phyloP scores from a whole-genome alignment of 2,888 invertebrate species.

The Stenolophus ochropezus region DNA sequence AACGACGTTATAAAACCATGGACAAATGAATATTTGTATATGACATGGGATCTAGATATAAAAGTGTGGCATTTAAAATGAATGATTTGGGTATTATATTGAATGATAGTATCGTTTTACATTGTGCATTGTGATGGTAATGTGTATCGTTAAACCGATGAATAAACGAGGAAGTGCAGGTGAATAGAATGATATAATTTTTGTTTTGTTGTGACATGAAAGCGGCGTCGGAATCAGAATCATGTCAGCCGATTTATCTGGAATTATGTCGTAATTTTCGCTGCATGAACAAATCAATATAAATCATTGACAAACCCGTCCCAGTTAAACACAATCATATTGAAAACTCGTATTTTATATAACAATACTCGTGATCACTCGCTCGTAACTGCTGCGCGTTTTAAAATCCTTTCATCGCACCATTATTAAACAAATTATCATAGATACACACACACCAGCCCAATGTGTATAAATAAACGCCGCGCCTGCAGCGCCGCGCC shows the following conservation, averaged over 20 bases:
- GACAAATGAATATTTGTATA: not conserved
- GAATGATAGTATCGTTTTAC: not conserved
- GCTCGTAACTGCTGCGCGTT: slow-evolving; percentile 52
- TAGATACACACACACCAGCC: slow-evolving; percentile 51
- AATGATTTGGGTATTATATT: not conserved
- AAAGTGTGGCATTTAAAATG: not conserved
- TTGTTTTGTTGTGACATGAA: slow-evolving; percentile 48
- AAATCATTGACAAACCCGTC: slow-evolving; percentile 45
- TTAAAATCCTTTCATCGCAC: slow-evolving; percentile 54
- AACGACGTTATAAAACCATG: not conserved
- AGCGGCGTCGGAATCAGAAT: slow-evolving; percentile 66
- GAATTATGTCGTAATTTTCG: slow-evolving; percentile 42
- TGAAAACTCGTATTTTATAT: slow-evolving; percentile 32
- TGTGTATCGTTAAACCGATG: slow-evolving; percentile 9
- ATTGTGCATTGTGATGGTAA: slow-evolving; percentile 1
- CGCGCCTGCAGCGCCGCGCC: slow-evolving; percentile 3
- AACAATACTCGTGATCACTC: slow-evolving; percentile 48
- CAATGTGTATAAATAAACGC: slow-evolving; percentile 40
- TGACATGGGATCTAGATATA: not conserved
- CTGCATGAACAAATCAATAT: slow-evolving; percentile 43
- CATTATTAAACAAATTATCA: slow-evolving; percentile 60
- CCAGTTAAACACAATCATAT: slow-evolving; percentile 46
- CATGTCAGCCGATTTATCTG: slow-evolving; percentile 40
- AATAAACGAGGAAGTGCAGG: slow-evolving; percentile 27
- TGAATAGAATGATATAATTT: slow-evolving; percentile 35